These are phyloP conservation scores for Hozukius guyotensis DNA, from an alignment of 2,797 vertebrate genomes.

Conservation along the genomic window DNA sequence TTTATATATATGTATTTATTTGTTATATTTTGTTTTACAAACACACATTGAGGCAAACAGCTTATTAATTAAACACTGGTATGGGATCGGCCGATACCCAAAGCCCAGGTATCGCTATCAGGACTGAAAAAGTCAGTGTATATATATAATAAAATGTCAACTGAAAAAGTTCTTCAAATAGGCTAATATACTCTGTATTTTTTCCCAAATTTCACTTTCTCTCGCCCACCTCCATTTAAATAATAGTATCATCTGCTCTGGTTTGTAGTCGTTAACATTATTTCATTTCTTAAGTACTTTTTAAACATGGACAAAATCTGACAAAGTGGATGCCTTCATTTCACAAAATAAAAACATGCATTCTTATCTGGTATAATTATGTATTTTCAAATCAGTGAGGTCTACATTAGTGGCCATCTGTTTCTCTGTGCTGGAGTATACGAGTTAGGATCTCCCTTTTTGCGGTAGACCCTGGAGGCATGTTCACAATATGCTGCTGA, in stretches of 20 bases:
- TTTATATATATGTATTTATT: no score
- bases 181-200: no score
- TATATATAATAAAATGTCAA: not conserved
- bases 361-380: not conserved
- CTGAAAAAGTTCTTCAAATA: no score
- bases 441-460: not conserved
- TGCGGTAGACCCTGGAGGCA: not conserved
- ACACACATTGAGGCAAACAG: no score
- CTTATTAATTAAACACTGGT: no score
- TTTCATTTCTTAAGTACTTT: not conserved
- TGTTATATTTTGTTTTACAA: no score
- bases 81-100: no score
- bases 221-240: no score
- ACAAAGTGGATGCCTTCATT: not conserved
- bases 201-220: no score
- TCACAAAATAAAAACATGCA: not conserved
- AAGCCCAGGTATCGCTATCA: no score
- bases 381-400: not conserved
- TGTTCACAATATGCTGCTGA: not conserved
- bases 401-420: not conserved
- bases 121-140: no score
- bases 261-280: not conserved
- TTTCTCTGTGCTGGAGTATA: not conserved
- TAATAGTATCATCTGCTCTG: no score
- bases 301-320: not conserved